Conservation (phyloP, 2,113 vertebrate species). For the Lichenostomus cassidix region DNA sequence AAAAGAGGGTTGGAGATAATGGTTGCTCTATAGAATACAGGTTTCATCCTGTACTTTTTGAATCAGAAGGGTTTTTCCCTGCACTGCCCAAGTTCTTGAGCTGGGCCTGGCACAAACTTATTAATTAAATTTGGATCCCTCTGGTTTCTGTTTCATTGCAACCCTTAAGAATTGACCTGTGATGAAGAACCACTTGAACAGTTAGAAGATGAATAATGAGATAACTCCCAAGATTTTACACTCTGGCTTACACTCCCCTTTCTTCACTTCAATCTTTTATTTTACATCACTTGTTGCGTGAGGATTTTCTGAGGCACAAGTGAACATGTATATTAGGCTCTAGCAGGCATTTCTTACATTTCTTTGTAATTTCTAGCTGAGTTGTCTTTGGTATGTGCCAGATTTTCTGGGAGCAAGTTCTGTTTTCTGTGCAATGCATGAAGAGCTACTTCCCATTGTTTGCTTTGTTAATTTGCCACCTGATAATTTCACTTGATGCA, state of each 20-base stretch:
- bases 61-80: not conserved
- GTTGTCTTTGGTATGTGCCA: not conserved
- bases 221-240: not conserved
- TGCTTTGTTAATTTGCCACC: not conserved
- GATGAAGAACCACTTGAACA: not conserved
- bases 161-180: not conserved
- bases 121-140: not conserved
- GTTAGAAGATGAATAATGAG: not conserved
- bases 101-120: not conserved
- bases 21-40: not conserved
- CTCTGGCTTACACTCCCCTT: not conserved
- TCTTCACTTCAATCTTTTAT: not conserved
- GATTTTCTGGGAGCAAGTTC: not conserved
- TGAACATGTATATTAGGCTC: rapidly evolving
- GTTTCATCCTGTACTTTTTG: not conserved
- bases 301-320: not conserved
- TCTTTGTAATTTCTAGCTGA: not conserved
- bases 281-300: not conserved
- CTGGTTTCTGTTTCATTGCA: not conserved
- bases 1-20: not conserved
- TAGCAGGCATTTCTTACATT: not conserved
- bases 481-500: not conserved
- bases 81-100: not conserved
- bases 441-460: not conserved
- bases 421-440: not conserved